Base-by-base conservation (phyloP, 2,888 invertebrate species). In the Heliconius charithonia region DNA sequence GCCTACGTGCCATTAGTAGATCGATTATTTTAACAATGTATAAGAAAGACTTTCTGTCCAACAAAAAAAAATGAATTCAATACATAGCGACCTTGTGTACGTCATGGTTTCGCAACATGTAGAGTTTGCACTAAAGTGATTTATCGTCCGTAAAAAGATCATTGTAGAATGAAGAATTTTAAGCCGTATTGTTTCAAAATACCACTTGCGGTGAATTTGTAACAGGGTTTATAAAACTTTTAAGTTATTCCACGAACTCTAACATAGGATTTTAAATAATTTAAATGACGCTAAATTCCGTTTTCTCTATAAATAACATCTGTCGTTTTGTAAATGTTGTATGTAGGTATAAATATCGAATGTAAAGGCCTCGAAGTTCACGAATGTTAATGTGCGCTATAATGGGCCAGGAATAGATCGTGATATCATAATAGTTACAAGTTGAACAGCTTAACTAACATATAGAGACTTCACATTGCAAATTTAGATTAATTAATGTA, bases 171-270 rank as follows among this genome's bases (percentile, higher is more conserved):
- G 92, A 92, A 77, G 82, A 82, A 83, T 80, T 84, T 80, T 83
- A 84, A 86, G 84, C 84, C 83, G 83, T 88, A 87, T 91, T 92
- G 90, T 93, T 91, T 90, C 89, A 89, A 89, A 87, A 88, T 89
- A 92, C 93, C 93, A 88, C 93, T 93, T 91, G 93, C 85, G 90
- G 93, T 88, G 92, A 90, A 89, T 88, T 88, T 87, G 89, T 89
- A 89, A 87, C 88, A 87, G 86, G 84, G 83, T 83, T 84, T 83
- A 80, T 83, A 79, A 51, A 71, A 79, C 29, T 66, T 66, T 32
- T 29, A 71, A 75, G 63, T 70, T 37, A 41, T 56, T 29, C 41
- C 29, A n/a, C 32, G 62, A 66, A 72, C 72, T 76, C 65, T 25
- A 56, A 1, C 25, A 25, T 25, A 71, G 45, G 25, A 51, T 62